Evolutionary conservation across 2,797 vertebrate species (phyloP).

Genomic region (Pelodytes ibericus): DNA sequence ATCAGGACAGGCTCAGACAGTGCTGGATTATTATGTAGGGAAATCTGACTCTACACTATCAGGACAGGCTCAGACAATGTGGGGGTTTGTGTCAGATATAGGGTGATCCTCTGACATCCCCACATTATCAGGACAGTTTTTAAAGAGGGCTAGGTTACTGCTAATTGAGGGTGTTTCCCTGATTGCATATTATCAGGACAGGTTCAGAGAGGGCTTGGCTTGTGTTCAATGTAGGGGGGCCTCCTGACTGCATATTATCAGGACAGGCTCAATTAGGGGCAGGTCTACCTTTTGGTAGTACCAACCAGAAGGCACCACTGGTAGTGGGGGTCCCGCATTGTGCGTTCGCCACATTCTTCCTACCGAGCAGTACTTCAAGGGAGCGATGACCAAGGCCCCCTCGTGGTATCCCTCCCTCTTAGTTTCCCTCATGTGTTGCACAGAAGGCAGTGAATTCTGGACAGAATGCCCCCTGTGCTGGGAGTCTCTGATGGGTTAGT

Average conservation of each 20-base stretch:
- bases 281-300: too few species aligned
- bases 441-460: too few species aligned
- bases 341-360: too few species aligned
- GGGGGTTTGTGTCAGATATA: background rate
- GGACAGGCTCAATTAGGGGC: background rate
- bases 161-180: background rate
- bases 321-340: too few species aligned
- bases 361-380: too few species aligned
- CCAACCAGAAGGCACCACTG: too few species aligned
- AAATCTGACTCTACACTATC: background rate
- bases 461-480: too few species aligned
- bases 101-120: background rate
- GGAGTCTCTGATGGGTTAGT: too few species aligned
- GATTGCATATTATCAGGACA: slow-evolving; percentile 1
- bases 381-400: too few species aligned
- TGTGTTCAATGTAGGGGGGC: background rate
- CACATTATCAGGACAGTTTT: background rate
- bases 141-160: background rate
- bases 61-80: background rate
- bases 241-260: too few species aligned
- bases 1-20: background rate
- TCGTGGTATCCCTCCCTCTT: too few species aligned
- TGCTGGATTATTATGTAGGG: background rate
- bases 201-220: background rate
- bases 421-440: too few species aligned